Percentiles rank a stretch among this genome's conserved stretches.
Conservation (phyloP, 2,888 invertebrate species). For the Cephus rjabovi region DNA sequence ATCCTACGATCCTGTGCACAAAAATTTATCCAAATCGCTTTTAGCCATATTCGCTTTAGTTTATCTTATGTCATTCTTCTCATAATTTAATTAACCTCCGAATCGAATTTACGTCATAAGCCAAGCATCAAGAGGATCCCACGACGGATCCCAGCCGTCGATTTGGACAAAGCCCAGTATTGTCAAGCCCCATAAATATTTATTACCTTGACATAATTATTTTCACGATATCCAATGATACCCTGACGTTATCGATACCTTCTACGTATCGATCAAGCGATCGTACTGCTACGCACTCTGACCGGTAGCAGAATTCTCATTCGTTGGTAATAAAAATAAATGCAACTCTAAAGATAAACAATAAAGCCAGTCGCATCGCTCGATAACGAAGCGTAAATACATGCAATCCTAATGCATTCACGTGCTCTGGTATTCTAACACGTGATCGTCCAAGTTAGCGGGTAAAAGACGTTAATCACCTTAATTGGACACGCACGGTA, state of each 20-base stretch:
- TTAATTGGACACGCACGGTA: constrained; percentile 7
- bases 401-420: not conserved
- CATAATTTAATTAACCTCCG: not conserved
- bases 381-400: not conserved
- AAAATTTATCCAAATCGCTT: not conserved
- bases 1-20: not conserved
- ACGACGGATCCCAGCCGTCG: too few relatives aligned
- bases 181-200: not conserved
- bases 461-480: not conserved
- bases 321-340: not conserved
- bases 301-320: not conserved
- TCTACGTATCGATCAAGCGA: not conserved
- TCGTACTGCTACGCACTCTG: not conserved
- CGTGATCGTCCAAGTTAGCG: not conserved
- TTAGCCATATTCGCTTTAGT: too few relatives aligned
- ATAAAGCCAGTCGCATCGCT: not conserved
- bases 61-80: too few relatives aligned
- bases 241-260: not conserved
- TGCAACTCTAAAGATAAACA: not conserved
- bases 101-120: not conserved
- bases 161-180: not conserved
- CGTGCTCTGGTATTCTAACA: not conserved
- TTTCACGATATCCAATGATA: not conserved
- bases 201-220: not conserved
- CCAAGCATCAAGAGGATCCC: not conserved